phyloP scores from a whole-genome alignment of 2,797 vertebrate genomes.

The Dendrocincla tyrannina region DNA sequence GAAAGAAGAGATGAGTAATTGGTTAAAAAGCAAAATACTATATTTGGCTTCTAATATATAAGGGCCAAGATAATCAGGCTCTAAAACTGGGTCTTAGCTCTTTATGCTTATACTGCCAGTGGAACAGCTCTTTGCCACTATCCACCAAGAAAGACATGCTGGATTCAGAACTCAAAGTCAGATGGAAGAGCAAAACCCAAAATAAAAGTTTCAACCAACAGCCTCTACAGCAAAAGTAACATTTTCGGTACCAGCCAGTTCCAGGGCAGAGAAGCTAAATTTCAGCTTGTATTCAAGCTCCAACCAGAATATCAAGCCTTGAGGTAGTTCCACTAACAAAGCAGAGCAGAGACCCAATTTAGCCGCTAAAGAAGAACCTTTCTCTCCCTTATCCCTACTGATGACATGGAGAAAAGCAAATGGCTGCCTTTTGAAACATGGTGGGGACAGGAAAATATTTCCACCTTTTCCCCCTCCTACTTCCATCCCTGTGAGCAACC shows the following conservation, averaged over 20 bases:
- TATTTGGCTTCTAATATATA: neutral
- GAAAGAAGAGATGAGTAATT: conserved; percentile 29
- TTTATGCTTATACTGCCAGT: neutral
- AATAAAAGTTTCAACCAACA: neutral
- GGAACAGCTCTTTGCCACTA: neutral
- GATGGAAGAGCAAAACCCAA: neutral
- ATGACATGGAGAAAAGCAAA: neutral
- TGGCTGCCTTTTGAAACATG: neutral
- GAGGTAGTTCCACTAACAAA: neutral
- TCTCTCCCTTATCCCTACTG: neutral
- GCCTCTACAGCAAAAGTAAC: neutral
- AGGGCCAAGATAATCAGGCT: neutral
- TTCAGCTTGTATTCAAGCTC: neutral
- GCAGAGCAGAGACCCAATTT: neutral
- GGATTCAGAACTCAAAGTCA: neutral
- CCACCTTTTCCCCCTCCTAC: neutral
- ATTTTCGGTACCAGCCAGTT: neutral
- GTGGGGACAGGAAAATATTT: neutral
- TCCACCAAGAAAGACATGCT: neutral
- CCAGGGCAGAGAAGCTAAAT: neutral
- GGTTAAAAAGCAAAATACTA: neutral
- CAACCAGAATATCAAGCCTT: neutral
- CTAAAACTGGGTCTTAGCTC: neutral
- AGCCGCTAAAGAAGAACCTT: neutral
- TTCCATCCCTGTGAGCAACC: neutral